Base-by-base conservation (phyloP, 2,888 invertebrate species). In the Lepidocyrtoides sp. region DNA sequence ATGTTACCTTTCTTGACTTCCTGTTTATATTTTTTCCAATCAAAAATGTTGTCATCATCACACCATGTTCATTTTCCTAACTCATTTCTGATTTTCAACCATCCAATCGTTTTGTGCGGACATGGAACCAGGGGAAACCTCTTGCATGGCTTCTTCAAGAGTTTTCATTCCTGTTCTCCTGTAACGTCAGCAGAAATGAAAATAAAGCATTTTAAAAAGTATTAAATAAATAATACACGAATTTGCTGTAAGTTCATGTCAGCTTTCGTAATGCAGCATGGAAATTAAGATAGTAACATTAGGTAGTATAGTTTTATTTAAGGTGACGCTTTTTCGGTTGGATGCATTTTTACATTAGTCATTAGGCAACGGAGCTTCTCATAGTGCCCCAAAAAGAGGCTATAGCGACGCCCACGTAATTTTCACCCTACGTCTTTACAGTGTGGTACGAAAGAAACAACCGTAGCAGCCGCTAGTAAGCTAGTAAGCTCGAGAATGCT, bases 111-210 rank as follows among this genome's bases (percentile, higher is more conserved):
- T 92, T 83, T 91, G 86, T 48, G 91, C 77, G 69, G 87, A 23
- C 89, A 89, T 48, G 54, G 89, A 91, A 36, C 79, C 66, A 5
- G 91, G 91, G n/a, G 89, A 60, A 14, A 75, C 82, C 8, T 92
- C 92, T 26, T 77, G 83, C 63, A 89, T 89, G 20, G 20, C 44
- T 20, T 89, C 83, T 14, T 89, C 89, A 4, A 83, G 63, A 23
- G 75, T 48, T n/a, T 51, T 89, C 17, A 75, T 60, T 26, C 89
- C 94, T 48, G 86, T 93, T 60, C 94, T 92, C 92, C 98, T 98
- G 96, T 4, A 54, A 77, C 77, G 77, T 77, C 77, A 77, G 77
- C 77, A 77, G 29, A 77, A 77, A 48, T 54, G 51, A 17, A 72
- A 72, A 44, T 72, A 29, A 29, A 63, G 17, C n/a, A 32, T n/a